These are phyloP conservation scores for Antennarius maculatus DNA, from an alignment of 2,797 vertebrate species.

Conservation along the genomic window DNA sequence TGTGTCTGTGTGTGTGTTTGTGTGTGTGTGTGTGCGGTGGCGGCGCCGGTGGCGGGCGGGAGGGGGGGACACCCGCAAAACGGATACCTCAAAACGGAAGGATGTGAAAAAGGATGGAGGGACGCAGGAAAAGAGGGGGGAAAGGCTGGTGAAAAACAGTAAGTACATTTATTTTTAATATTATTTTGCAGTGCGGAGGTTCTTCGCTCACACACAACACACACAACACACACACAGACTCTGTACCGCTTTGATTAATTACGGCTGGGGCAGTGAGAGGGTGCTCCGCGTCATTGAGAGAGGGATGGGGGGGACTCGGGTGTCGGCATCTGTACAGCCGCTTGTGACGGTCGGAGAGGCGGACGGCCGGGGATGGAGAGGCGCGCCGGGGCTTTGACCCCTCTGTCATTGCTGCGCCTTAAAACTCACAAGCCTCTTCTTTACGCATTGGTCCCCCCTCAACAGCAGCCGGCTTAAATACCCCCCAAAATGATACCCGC, in stretches of 20 bases:
- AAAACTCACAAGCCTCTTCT: conserved; percentile 66
- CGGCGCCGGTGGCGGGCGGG: conserved; percentile 38
- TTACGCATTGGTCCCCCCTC: conserved; percentile 49
- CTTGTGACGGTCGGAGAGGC: conserved; percentile 69
- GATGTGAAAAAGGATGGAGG: conserved; percentile 86
- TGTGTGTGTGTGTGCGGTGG: conserved; percentile 46
- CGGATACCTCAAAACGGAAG: conserved; percentile 85
- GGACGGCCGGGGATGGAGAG: conserved; percentile 71
- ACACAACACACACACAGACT: conserved; percentile 34
- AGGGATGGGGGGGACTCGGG: conserved; percentile 63
- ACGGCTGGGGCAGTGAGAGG: conserved; percentile 62
- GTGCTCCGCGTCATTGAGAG: conserved; percentile 75
- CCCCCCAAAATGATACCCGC: conserved; percentile 16
- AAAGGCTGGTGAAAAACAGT: conserved; percentile 86
- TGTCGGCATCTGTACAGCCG: conserved; percentile 73
- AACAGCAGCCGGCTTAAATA: conserved; percentile 43
- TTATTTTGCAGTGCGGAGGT: conserved; percentile 72
- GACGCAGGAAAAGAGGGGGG: conserved; percentile 84
- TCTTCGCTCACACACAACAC: conserved; percentile 24
- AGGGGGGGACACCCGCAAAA: conserved; percentile 80
- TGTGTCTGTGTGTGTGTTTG: conserved; percentile 34
- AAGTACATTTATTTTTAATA: conserved; percentile 81
- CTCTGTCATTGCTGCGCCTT: conserved; percentile 87
- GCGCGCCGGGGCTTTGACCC: conserved; percentile 84
- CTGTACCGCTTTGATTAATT: conserved; percentile 67